A percentile compares a stretch with the other conserved stretches of the same genome.
Evolutionary conservation across 1,140 invertebrate species (phyloP).

Genomic region (Liolophura sinensis): DNA sequence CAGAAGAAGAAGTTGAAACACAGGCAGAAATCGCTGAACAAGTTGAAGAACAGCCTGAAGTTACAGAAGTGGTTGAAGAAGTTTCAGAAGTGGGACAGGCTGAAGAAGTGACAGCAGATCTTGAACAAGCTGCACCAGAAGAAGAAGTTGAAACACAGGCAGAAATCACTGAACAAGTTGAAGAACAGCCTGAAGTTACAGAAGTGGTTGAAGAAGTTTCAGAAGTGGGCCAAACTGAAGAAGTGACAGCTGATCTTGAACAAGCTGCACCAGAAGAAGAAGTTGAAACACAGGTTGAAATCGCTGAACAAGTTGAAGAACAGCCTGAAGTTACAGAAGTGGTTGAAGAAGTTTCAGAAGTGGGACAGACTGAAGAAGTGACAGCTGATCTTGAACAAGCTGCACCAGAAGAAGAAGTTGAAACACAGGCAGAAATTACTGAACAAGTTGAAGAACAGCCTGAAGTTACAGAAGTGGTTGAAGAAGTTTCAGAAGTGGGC

Average conservation of each 20-base stretch:
- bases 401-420: background rate
- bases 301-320: constrained; percentile 6
- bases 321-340: constrained; percentile 4
- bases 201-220: background rate
- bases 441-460: constrained; percentile 7
- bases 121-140: constrained; percentile 1
- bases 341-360: constrained; percentile 4
- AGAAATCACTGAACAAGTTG: constrained; percentile 11
- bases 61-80: background rate
- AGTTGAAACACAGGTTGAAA: background rate
- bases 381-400: constrained; percentile 7
- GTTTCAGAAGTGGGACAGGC: background rate
- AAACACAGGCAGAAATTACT: background rate
- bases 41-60: background rate
- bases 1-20: background rate
- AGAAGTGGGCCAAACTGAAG: background rate
- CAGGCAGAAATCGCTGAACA: constrained; percentile 10
- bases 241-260: background rate
- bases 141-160: background rate
- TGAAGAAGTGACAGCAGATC: constrained; percentile 2
- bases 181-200: constrained; percentile 15
- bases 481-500: background rate
- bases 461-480: constrained; percentile 1
- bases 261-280: constrained; percentile 15
- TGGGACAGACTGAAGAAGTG: constrained; percentile 12